phyloP scores from a whole-genome alignment of 1,140 invertebrate genomes.

The Bombus superbus region DNA sequence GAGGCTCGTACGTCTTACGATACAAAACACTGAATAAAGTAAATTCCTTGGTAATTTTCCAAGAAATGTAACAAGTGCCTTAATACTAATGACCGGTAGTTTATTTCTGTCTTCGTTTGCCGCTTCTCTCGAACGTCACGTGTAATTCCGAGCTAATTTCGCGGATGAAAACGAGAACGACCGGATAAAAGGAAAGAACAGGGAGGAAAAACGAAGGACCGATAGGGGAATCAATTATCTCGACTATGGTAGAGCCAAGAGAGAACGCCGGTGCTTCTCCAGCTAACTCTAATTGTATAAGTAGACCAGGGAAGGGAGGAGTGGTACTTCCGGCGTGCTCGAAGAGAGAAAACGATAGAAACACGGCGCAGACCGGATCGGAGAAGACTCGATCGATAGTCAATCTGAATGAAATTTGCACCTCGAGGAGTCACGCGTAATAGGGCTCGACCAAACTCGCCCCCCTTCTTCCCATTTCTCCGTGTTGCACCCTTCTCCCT shows the following conservation, averaged over 20 bases:
- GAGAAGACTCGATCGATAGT: constrained; percentile 61
- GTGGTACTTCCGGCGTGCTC: not conserved
- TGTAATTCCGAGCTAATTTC: constrained; percentile 62
- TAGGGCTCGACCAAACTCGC: constrained; percentile 53
- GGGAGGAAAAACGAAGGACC: not conserved
- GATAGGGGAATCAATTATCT: constrained; percentile 66
- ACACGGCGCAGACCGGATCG: constrained; percentile 12
- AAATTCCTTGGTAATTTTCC: too few species aligned
- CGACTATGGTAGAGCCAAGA: constrained; percentile 27
- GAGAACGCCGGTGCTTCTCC: constrained; percentile 23
- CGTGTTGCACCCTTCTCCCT: not conserved
- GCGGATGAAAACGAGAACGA: constrained; percentile 45
- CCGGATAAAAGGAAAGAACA: not conserved
- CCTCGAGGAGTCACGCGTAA: constrained; percentile 66
- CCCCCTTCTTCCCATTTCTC: not conserved
- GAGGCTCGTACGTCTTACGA: too few species aligned
- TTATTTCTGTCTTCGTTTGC: too few species aligned
- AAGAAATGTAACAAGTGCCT: too few species aligned
- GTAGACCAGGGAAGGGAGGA: constrained; percentile 35
- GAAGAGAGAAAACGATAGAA: not conserved
- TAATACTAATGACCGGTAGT: too few species aligned
- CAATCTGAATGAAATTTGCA: constrained; percentile 71
- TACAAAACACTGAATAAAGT: too few species aligned
- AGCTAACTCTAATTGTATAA: constrained; percentile 64
- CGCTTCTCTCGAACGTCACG: not conserved